Conservation (phyloP, 2,888 invertebrate genomes). For the Drosophila mettleri region DNA sequence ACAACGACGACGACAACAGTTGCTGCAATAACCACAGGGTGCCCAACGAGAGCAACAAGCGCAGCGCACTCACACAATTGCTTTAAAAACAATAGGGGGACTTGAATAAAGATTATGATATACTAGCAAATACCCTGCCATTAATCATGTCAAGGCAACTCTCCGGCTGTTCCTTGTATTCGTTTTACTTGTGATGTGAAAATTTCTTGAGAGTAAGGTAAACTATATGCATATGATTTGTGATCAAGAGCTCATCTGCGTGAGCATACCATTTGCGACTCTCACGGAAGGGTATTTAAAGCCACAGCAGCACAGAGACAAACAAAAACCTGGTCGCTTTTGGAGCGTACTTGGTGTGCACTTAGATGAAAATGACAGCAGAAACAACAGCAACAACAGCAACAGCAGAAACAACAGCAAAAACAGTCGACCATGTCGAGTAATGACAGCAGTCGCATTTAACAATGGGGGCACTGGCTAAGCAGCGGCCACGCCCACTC, state of each 20-base stretch:
- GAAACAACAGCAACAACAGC: constrained; percentile 38
- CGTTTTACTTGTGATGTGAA: too few relatives aligned
- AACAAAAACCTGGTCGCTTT: constrained; percentile 55
- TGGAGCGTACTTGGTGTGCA: constrained; percentile 75
- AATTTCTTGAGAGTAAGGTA: background rate
- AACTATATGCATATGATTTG: background rate
- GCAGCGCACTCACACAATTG: constrained; percentile 59
- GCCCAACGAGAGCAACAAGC: constrained; percentile 63
- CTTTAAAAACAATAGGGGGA: constrained; percentile 7
- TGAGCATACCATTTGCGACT: background rate
- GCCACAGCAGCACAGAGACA: constrained; percentile 14
- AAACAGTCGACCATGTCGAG: constrained; percentile 46
- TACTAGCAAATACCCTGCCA: background rate
- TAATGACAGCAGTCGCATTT: constrained; percentile 70
- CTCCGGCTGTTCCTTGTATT: too few relatives aligned
- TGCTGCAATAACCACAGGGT: constrained; percentile 27
- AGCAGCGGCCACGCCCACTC: constrained; percentile 70
- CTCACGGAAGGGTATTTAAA: background rate
- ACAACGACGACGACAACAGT: constrained; percentile 16
- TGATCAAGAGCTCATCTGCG: background rate
- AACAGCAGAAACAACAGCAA: constrained; percentile 31
- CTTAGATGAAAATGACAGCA: constrained; percentile 73
- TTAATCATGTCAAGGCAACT: background rate
- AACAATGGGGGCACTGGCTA: constrained; percentile 68
- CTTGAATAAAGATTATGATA: too few relatives aligned